These are phyloP conservation scores for Colinus virginianus DNA, from an alignment of 2,113 vertebrate genomes.

Conservation along the genomic window DNA sequence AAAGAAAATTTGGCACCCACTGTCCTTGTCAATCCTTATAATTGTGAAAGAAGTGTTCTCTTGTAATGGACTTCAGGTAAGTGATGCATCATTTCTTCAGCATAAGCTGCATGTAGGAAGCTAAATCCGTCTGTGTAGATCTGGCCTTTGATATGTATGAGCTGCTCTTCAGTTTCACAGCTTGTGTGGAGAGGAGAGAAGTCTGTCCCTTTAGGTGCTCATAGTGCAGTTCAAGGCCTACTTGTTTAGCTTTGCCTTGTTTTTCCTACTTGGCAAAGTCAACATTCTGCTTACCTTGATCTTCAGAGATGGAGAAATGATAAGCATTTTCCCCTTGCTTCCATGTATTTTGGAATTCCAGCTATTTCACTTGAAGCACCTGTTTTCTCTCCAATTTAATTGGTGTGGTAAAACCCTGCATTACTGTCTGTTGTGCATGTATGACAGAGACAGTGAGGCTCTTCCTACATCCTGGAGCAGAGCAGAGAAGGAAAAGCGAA, in stretches of 20 bases:
- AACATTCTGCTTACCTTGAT: background rate
- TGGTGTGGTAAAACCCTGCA: background rate
- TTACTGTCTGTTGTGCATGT: fast-evolving
- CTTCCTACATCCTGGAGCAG: background rate
- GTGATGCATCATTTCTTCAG: background rate
- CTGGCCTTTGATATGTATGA: background rate
- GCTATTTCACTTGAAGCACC: background rate
- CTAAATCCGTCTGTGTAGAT: background rate
- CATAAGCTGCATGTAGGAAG: background rate
- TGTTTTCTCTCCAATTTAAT: background rate
- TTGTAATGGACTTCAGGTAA: background rate
- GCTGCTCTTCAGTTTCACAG: background rate
- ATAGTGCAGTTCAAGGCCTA: background rate
- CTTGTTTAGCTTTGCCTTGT: background rate
- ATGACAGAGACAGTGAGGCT: background rate
- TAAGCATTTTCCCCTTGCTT: background rate
- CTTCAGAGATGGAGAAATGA: background rate
- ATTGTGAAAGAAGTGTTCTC: background rate
- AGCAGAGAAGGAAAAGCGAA: background rate
- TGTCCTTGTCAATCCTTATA: background rate
- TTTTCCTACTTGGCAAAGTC: background rate
- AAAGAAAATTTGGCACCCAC: background rate
- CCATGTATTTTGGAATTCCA: background rate
- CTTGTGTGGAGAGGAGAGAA: background rate
- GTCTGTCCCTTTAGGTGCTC: background rate